phyloP scores from a whole-genome alignment of 2,797 vertebrate species.

The Mus minutoides region DNA sequence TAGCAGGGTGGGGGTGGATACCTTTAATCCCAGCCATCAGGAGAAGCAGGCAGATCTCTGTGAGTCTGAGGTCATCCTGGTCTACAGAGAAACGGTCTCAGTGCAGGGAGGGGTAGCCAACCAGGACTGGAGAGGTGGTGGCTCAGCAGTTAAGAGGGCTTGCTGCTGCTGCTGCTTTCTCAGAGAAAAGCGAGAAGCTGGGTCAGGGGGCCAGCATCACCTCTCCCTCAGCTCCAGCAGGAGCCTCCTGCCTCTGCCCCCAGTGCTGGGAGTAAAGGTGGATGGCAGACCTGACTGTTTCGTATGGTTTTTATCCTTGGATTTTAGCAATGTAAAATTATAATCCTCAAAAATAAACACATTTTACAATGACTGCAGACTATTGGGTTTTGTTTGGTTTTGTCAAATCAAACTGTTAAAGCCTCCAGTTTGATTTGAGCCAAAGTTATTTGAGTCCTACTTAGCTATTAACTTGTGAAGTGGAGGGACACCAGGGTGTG shows the following conservation, averaged over 20 bases:
- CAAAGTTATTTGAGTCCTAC: neutral
- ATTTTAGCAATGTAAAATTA: slow-evolving; percentile 24
- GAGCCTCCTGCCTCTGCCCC: neutral
- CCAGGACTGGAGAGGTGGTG: neutral
- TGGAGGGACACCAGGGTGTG: neutral
- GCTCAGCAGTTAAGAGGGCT: neutral
- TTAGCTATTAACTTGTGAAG: neutral
- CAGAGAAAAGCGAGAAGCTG: neutral
- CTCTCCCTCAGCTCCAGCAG: neutral
- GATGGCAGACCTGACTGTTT: neutral
- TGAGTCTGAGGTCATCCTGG: neutral
- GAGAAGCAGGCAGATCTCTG: neutral
- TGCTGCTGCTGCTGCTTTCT: too few species aligned
- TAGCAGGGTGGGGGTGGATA: neutral
- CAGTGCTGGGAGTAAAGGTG: neutral
- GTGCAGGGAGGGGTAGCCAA: neutral
- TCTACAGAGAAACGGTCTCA: neutral
- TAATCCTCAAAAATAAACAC: neutral
- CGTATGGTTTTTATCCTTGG: neutral
- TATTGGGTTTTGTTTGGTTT: neutral
- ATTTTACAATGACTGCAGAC: slow-evolving; percentile 18
- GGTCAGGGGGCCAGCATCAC: neutral
- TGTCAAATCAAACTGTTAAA: neutral
- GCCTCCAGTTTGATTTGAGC: neutral
- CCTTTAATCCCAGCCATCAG: neutral